Evolutionary conservation across 2,113 vertebrate genomes (phyloP), one percentile per base, ranked within the genome.

Genomic region (Camarhynchus parvulus): DNA sequence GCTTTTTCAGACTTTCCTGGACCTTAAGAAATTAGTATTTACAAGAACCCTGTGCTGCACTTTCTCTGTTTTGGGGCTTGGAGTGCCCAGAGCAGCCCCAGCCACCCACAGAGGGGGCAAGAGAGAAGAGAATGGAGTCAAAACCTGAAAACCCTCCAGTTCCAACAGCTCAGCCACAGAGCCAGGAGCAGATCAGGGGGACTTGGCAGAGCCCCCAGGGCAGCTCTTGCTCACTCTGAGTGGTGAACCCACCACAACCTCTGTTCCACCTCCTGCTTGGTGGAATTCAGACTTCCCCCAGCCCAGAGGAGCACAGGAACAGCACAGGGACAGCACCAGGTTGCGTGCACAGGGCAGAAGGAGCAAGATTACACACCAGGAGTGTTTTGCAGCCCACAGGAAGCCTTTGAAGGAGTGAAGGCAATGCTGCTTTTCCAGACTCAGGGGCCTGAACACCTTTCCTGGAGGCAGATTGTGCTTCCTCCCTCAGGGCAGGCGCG

Each of bases 101-200:
- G 69, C n/a, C 61, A 37, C 39, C 13, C 0, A 0, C 62, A 62
- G 21, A 68, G 19, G 7, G 7, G 8, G 3, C 31, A 52, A 33
- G 37, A 28, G 37, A 61, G 73, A n/a, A 25, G 25, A 55, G 46
- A 62, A 1, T 2, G 1, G n/a, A 73, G 6, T 46, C 27, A 49
- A 33, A 62, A 68, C 7, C 19, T 9, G 37, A 33, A 6, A 70
- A 70, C 4, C 5, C 61, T 56, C 66, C 74, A 24, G 28, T 35
- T 49, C 72, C 35, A 44, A 5, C 0, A 0, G 62, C 37, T 15
- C 4, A 7, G n/a, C 20, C 9, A 27, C 1, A 0, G 2, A n/a
- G 16, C 25, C 24, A n/a, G 47, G 46, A 13, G 39, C 39, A 39
- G 12, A 13, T 39, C 39, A 39, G 39, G 39, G 39, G 39, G 39